A percentile compares a stretch with the other conserved stretches of the same genome.
Conservation (phyloP, 2,888 invertebrate species). For the Sarcophaga carnaria region DNA sequence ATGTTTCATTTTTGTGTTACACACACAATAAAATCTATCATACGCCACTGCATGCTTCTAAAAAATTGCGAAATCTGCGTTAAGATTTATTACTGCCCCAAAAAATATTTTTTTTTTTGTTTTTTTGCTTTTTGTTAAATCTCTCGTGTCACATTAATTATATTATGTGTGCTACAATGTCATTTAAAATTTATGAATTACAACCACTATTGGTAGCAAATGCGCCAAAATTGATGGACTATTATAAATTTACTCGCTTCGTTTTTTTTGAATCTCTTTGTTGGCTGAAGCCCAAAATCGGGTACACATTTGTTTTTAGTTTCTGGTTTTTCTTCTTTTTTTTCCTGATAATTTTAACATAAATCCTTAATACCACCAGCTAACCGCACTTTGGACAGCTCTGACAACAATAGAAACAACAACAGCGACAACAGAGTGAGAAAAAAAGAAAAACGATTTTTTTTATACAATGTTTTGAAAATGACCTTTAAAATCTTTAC, state of each 20-base stretch:
- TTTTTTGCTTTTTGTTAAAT: not conserved
- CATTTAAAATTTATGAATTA: not conserved
- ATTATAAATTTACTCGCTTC: not conserved
- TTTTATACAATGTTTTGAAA: slow-evolving; percentile 37
- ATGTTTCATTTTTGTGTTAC: too few relatives aligned
- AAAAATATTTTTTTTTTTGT: not conserved
- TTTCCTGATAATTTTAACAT: too few relatives aligned
- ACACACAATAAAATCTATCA: too few relatives aligned
- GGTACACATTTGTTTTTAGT: too few relatives aligned
- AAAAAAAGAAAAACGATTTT: slow-evolving; percentile 48
- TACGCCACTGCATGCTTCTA: too few relatives aligned
- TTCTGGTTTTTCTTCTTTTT: too few relatives aligned
- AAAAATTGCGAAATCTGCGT: not conserved
- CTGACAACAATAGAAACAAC: slow-evolving; percentile 11
- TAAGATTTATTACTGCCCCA: not conserved
- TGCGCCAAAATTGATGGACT: not conserved
- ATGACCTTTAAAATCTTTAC: slow-evolving; percentile 62
- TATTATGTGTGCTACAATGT: not conserved
- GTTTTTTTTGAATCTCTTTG: not conserved
- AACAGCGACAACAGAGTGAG: not conserved
- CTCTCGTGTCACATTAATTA: not conserved
- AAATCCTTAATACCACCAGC: not conserved
- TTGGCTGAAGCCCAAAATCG: too few relatives aligned
- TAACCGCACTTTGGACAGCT: slow-evolving; percentile 24
- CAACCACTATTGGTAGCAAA: not conserved